phyloP scores from a whole-genome alignment of 2,113 vertebrate species.

The Podocnemis expansa region DNA sequence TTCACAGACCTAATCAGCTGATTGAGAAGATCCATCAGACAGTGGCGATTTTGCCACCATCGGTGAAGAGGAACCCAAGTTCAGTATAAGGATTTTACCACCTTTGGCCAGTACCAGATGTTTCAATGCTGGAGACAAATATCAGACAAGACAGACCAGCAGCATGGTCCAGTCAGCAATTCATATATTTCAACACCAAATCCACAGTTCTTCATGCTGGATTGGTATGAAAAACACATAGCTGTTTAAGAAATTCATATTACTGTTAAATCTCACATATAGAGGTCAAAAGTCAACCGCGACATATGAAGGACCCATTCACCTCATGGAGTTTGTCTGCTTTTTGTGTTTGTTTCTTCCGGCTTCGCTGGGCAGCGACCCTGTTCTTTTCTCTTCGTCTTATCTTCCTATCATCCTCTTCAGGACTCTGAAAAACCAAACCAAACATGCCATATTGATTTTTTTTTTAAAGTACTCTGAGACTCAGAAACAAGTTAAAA shows the following conservation, averaged over 20 bases:
- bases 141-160: not conserved
- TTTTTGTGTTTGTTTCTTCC: conserved; percentile 93
- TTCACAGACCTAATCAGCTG: too few species aligned
- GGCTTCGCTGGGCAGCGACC: conserved; percentile 91
- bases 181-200: not conserved
- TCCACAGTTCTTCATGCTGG: not conserved
- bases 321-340: conserved; percentile 94
- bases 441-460: not conserved
- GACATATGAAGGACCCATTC: conserved; percentile 17
- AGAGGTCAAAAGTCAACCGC: not conserved
- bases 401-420: conserved; percentile 83
- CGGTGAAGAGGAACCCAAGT: not conserved
- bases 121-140: not conserved
- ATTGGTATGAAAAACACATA: rapidly evolving
- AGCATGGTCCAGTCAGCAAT: not conserved
- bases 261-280: rapidly evolving
- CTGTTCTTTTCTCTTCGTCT: conserved; percentile 93
- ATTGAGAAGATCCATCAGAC: too few species aligned
- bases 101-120: not conserved
- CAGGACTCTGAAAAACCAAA: conserved; percentile 76
- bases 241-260: not conserved
- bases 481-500: not conserved
- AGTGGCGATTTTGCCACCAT: too few species aligned
- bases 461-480: not conserved
- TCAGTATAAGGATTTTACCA: not conserved